These are phyloP conservation scores for Alcedo atthis DNA, from an alignment of 2,797 vertebrate genomes.

Conservation along the genomic window DNA sequence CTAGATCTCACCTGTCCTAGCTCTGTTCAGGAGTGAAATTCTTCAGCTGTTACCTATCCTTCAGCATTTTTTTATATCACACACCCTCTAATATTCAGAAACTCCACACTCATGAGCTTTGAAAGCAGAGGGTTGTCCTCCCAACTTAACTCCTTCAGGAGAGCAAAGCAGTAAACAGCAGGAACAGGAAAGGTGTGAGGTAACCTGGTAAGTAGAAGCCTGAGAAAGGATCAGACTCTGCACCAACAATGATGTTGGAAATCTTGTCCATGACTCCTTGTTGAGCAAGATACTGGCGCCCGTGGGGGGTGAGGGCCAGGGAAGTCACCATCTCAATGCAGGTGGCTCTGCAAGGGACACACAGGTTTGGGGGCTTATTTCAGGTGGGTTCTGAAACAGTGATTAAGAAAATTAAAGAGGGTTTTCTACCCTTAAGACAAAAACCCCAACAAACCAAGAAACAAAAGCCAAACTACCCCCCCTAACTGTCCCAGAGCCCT, in stretches of 20 bases:
- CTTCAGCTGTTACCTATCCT: fast-evolving
- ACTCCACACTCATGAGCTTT: not conserved
- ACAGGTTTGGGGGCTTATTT: too few relatives aligned
- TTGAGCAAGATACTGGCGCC: slow-evolving; percentile 88
- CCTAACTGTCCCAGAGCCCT: too few relatives aligned
- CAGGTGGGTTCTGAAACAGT: fast-evolving
- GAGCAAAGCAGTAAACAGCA: not conserved
- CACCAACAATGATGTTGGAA: slow-evolving; percentile 94
- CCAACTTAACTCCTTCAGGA: fast-evolving
- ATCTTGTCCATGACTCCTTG: slow-evolving; percentile 92
- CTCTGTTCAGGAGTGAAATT: not conserved
- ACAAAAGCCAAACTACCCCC: not conserved
- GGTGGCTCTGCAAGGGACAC: slow-evolving; percentile 81
- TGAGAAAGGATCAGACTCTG: slow-evolving; percentile 92
- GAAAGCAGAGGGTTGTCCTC: not conserved
- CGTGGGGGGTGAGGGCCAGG: slow-evolving; percentile 87
- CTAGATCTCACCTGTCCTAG: not conserved
- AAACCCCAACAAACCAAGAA: not conserved
- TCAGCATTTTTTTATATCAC: not conserved
- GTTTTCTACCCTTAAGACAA: not conserved
- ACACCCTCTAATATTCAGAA: fast-evolving
- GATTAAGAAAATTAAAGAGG: not conserved
- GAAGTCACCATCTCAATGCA: slow-evolving; percentile 93
- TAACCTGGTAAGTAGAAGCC: slow-evolving; percentile 93
- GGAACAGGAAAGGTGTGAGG: not conserved